Evolutionary conservation across 2,797 vertebrate genomes (phyloP).

Genomic region (Potorous gilbertii): DNA sequence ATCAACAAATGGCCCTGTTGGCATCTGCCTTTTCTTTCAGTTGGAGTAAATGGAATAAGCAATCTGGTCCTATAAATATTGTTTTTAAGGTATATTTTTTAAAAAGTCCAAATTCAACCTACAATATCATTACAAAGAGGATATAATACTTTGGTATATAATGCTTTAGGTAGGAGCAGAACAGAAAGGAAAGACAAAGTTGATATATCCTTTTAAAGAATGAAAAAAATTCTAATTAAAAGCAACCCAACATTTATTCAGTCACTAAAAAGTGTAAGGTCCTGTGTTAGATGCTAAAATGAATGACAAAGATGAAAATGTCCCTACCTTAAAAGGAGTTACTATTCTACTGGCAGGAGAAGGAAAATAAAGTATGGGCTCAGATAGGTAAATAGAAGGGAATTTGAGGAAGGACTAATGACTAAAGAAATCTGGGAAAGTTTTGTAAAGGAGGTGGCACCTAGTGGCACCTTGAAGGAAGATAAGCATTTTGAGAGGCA

Average conservation of each 20-base stretch:
- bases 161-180: neutral
- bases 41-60: constrained; percentile 93
- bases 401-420: neutral
- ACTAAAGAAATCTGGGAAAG: neutral
- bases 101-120: neutral
- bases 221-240: neutral
- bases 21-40: constrained; percentile 90
- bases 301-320: neutral
- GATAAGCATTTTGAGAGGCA: neutral
- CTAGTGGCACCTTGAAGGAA: neutral
- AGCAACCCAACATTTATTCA: neutral
- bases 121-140: neutral
- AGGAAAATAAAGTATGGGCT: neutral
- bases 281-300: neutral
- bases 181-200: neutral
- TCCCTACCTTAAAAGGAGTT: neutral
- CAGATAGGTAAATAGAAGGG: neutral
- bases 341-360: neutral
- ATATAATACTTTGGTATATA: neutral
- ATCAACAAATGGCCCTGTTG: constrained; percentile 93
- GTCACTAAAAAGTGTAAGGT: neutral
- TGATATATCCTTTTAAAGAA: neutral
- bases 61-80: constrained; percentile 85
- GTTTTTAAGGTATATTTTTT: constrained; percentile 88
- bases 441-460: neutral